phyloP scores from a whole-genome alignment of 2,797 vertebrate genomes.

The Gadopsis bispinosus region DNA sequence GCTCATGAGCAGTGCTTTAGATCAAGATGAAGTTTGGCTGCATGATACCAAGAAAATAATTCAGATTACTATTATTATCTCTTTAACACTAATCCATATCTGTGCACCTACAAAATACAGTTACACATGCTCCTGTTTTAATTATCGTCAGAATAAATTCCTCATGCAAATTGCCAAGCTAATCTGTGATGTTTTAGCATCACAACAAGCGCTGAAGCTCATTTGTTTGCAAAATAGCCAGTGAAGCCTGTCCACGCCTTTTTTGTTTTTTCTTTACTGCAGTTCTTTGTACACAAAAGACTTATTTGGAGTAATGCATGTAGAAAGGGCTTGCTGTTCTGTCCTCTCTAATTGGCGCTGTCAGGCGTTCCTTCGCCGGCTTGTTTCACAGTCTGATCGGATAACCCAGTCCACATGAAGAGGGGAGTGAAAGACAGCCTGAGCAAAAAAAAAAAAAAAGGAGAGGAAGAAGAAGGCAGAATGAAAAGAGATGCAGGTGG shows the following conservation, averaged over 20 bases:
- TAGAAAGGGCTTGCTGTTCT: constrained; percentile 61
- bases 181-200: constrained; percentile 46
- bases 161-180: not conserved
- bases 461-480: constrained; percentile 19
- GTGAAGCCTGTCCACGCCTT: constrained; percentile 25
- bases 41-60: not conserved
- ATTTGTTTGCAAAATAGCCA: constrained; percentile 56
- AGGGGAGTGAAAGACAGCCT: constrained; percentile 63
- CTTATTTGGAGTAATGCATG: constrained; percentile 65
- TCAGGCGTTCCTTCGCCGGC: constrained; percentile 70
- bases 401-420: constrained; percentile 70
- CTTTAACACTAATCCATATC: not conserved
- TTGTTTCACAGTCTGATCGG: constrained; percentile 74
- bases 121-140: not conserved
- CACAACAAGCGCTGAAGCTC: constrained; percentile 22
- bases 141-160: constrained; percentile 8
- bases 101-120: not conserved
- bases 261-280: constrained; percentile 2
- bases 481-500: constrained; percentile 54
- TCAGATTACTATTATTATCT: not conserved
- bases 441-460: constrained; percentile 38
- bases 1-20: no score
- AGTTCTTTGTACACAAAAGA: constrained; percentile 62
- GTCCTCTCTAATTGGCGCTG: constrained; percentile 75
- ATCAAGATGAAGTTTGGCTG: not conserved